These are phyloP conservation scores for Drosophila crucigera DNA, from an alignment of 2,888 invertebrate species.

Conservation along the genomic window DNA sequence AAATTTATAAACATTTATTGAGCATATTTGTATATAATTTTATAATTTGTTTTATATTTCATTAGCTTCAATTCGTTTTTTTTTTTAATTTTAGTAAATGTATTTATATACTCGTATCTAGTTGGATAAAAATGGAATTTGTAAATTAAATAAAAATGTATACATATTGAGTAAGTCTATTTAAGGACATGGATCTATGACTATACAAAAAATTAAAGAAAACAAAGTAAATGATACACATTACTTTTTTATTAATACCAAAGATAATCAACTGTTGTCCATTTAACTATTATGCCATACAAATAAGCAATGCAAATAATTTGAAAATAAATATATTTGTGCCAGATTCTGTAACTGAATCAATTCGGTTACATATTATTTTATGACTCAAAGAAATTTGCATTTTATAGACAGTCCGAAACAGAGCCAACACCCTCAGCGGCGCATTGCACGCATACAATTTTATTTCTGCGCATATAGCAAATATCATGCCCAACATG, in stretches of 20 bases:
- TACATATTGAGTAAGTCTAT: not conserved
- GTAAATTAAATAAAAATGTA: not conserved
- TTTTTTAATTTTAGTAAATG: not conserved
- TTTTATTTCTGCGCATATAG: constrained; percentile 1
- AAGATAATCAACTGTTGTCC: constrained; percentile 1
- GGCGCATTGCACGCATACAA: constrained; percentile 27
- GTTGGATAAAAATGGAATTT: not conserved
- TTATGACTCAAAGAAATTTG: constrained; percentile 70
- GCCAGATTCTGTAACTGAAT: constrained; percentile 21
- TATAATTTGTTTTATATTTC: not conserved
- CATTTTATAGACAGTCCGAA: constrained; percentile 48
- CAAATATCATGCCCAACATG: constrained; percentile 60
- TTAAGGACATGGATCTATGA: not conserved
- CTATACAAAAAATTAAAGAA: not conserved
- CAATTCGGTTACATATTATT: constrained; percentile 44
- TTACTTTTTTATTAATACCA: constrained; percentile 11
- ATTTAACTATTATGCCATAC: not conserved
- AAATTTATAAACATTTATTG: not conserved
- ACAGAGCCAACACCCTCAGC: constrained; percentile 65
- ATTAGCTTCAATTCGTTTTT: not conserved
- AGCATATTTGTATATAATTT: not conserved
- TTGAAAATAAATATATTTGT: constrained; percentile 7
- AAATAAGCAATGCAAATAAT: constrained; percentile 45
- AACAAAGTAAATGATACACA: not conserved
- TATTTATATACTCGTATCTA: not conserved